These are phyloP conservation scores for Parochlus steinenii DNA, from an alignment of 2,888 invertebrate species.

Conservation along the genomic window DNA sequence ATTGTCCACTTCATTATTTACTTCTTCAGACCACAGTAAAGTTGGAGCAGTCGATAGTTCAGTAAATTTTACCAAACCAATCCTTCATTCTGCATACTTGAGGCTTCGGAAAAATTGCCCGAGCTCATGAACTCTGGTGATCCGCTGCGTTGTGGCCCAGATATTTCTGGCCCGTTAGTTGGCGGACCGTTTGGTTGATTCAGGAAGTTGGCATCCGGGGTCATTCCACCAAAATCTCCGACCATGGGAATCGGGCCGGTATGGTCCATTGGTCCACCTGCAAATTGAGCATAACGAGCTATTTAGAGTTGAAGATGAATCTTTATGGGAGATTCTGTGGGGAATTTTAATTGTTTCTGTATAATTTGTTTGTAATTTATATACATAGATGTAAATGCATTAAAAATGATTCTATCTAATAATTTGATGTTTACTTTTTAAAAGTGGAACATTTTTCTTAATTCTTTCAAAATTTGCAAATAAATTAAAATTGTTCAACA, in stretches of 20 bases:
- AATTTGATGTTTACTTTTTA: background rate
- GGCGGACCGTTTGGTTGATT: conserved; percentile 32
- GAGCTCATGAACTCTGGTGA: conserved; percentile 56
- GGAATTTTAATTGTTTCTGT: no score
- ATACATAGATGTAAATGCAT: background rate
- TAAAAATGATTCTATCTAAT: conserved; percentile 7
- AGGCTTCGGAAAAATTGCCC: conserved; percentile 46
- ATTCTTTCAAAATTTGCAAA: conserved; percentile 1
- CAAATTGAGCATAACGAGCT: conserved; percentile 17
- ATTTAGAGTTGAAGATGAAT: conserved; percentile 10
- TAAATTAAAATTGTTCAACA: background rate
- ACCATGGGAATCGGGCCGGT: conserved; percentile 49
- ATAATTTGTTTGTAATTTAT: no score
- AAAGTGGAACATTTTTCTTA: background rate
- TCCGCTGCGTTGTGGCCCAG: conserved; percentile 47
- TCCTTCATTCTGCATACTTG: conserved; percentile 54
- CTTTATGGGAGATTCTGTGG: background rate
- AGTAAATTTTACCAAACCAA: conserved; percentile 46
- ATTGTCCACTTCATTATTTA: no score
- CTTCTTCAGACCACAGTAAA: no score
- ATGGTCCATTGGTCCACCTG: conserved; percentile 58
- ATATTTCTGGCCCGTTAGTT: conserved; percentile 26
- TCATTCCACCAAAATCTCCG: conserved; percentile 59
- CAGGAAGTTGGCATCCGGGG: conserved; percentile 42
- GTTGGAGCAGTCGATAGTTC: no score